Conservation (phyloP, 2,888 invertebrate species). For the Perizoma flavofasciatum region DNA sequence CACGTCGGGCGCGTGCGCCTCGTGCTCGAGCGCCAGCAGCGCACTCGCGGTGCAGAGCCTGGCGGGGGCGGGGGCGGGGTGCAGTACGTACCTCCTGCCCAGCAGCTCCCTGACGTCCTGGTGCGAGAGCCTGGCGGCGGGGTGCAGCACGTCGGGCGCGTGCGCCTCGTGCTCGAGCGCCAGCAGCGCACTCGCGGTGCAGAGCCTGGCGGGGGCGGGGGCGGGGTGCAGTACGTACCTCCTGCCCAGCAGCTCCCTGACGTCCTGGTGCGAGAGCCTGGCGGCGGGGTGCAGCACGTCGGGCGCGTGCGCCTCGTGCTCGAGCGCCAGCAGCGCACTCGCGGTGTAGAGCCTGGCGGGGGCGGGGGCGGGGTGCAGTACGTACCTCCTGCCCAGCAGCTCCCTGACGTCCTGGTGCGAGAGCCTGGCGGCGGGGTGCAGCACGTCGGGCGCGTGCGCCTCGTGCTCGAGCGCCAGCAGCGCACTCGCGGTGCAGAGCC, state of each 20-base stretch:
- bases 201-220: conserved; percentile 89
- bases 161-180: conserved; percentile 94
- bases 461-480: conserved; percentile 95
- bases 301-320: conserved; percentile 90
- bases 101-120: conserved; percentile 91
- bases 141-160: conserved; percentile 89
- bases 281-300: conserved; percentile 87
- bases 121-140: conserved; percentile 86
- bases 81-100: conserved; percentile 90
- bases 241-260: conserved; percentile 90
- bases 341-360: conserved; percentile 94
- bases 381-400: conserved; percentile 91
- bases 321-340: conserved; percentile 95
- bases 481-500: conserved; percentile 95
- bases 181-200: conserved; percentile 95
- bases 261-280: conserved; percentile 89
- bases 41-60: conserved; percentile 95
- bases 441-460: conserved; percentile 92
- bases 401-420: conserved; percentile 90
- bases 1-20: conserved; percentile 92
- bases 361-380: conserved; percentile 84
- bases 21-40: conserved; percentile 94
- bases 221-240: conserved; percentile 87
- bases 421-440: conserved; percentile 80
- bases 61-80: conserved; percentile 84